Evolutionary conservation across 1,140 invertebrate genomes (phyloP).

Genomic region (Agraylea sexmaculata): DNA sequence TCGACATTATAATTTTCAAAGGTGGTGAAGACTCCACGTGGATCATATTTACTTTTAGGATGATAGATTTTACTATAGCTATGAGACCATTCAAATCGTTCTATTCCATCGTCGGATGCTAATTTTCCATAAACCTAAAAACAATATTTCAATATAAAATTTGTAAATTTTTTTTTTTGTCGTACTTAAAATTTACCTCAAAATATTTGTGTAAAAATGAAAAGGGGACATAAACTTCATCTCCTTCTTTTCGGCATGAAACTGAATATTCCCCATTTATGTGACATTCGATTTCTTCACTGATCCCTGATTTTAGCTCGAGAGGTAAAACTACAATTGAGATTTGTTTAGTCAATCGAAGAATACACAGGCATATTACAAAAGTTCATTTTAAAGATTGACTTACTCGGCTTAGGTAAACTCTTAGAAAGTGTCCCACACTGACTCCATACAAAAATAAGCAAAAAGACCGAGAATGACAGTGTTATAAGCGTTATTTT

Average conservation of each 20-base stretch:
- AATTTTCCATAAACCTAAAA: constrained; percentile 63
- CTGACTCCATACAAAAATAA: constrained; percentile 35
- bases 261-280: constrained; percentile 85
- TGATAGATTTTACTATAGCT: constrained; percentile 86
- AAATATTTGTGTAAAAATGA: constrained; percentile 90
- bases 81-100: constrained; percentile 88
- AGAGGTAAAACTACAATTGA: constrained; percentile 15
- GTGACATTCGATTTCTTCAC: constrained; percentile 73
- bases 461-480: constrained; percentile 28
- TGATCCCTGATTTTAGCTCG: constrained; percentile 12
- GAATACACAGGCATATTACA: too few relatives aligned
- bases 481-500: constrained; percentile 30
- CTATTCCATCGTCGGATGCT: constrained; percentile 51
- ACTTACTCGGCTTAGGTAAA: constrained; percentile 17
- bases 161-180: background rate
- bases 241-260: constrained; percentile 69
- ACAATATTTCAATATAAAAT: constrained; percentile 3
- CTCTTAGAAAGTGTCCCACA: constrained; percentile 24
- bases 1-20: constrained; percentile 98
- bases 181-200: constrained; percentile 51
- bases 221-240: constrained; percentile 86
- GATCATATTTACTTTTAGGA: constrained; percentile 78
- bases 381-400: too few relatives aligned
- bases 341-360: too few relatives aligned
- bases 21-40: constrained; percentile 82